Evolutionary conservation across 2,888 invertebrate genomes (phyloP), one percentile per base, ranked within the genome.

Genomic region (Ctena decussata): DNA sequence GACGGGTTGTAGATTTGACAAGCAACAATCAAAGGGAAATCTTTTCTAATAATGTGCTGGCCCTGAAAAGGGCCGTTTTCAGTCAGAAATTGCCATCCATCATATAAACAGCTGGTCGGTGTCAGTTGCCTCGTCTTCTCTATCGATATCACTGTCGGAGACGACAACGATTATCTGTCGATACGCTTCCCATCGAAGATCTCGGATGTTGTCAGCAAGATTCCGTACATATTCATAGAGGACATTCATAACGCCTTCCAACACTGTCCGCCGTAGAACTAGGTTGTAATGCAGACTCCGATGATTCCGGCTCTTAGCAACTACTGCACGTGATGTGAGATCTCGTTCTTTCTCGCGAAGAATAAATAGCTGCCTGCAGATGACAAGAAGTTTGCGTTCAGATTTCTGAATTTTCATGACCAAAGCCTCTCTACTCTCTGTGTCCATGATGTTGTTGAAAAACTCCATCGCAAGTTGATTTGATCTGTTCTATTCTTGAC

Each of bases 31-130:
- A n/a, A n/a, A n/a, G n/a, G n/a, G n/a, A n/a, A n/a, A n/a, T n/a
- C n/a, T n/a, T n/a, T n/a, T n/a, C n/a, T n/a, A n/a, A n/a, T n/a
- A n/a, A n/a, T n/a, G n/a, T 71, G 70, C 39, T 82, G 82, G 85
- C 84, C 85, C 86, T 86, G 30, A 86, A 81, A 86, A 86, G 86
- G 86, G 83, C 86, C 86, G 80, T 82, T 82, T 71, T n/a, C n/a
- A 24, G 21, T 0, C 2, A 21, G n/a, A 18, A 73, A 81, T n/a
- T n/a, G n/a, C n/a, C n/a, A n/a, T n/a, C n/a, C n/a, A n/a, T 74
- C 79, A 30, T 70, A 82, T 24, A 57, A 77, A 44, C 49, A 72
- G 11, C 70, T 77, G 39, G 46, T 57, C 30, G 69, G 72, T 37
- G 15, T 84, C 74, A 27, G 73, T 57, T 37, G 74, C 37, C 73